Evolutionary conservation across 2,113 vertebrate genomes (phyloP).

Genomic region (Oenanthe oenanthe): DNA sequence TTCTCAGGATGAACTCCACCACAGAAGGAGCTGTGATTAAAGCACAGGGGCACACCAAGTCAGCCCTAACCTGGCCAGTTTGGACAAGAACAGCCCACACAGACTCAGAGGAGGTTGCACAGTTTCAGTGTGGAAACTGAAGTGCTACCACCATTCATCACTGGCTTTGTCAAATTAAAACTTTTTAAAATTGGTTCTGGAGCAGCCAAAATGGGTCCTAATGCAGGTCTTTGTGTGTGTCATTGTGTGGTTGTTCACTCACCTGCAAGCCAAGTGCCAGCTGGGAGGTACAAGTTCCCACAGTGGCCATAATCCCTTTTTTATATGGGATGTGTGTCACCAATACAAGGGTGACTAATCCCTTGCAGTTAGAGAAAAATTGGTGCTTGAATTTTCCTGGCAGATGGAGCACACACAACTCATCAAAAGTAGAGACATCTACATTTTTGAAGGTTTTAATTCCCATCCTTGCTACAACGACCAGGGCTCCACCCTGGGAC

Average conservation of each 20-base stretch:
- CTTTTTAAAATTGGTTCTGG: background rate
- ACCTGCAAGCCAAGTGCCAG: background rate
- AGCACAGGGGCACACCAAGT: background rate
- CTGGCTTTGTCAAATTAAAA: background rate
- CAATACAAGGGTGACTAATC: background rate
- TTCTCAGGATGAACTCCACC: background rate
- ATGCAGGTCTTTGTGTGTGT: background rate
- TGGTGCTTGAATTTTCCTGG: background rate
- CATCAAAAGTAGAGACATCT: background rate
- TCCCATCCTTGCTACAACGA: background rate
- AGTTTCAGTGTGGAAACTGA: background rate
- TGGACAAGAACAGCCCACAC: background rate
- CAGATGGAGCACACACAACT: background rate
- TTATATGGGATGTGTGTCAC: background rate
- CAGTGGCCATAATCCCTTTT: background rate
- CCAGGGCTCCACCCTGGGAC: background rate
- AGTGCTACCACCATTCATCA: background rate
- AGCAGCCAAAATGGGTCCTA: background rate
- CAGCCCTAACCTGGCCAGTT: background rate
- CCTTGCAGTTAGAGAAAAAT: background rate
- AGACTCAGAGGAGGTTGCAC: background rate
- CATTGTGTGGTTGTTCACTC: background rate
- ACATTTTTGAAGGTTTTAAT: background rate
- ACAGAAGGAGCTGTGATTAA: background rate
- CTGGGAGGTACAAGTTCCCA: background rate